Conservation (phyloP, 1,140 invertebrate genomes). For the Zaprionus camerounensis region DNA sequence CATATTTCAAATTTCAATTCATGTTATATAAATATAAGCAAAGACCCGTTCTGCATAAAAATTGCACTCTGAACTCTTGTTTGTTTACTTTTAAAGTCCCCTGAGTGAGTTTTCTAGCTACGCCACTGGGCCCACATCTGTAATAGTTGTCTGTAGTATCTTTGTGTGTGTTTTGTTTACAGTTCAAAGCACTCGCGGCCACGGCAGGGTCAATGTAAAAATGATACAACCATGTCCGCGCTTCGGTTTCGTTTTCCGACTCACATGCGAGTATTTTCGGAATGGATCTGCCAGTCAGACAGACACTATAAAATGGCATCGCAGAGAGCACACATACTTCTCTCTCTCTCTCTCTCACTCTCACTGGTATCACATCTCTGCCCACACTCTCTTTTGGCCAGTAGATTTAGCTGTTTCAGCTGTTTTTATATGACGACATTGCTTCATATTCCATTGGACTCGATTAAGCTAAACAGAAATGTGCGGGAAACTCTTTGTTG, state of each 20-base stretch:
- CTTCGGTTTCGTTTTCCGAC: conserved; percentile 46
- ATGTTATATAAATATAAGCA: not conserved
- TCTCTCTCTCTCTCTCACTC: not conserved
- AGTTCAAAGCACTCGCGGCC: conserved; percentile 64
- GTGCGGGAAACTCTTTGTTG: conserved; percentile 24
- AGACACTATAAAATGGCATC: conserved; percentile 39
- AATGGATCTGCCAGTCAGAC: conserved; percentile 7
- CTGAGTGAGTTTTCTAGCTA: not conserved
- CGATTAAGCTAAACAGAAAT: conserved; percentile 11
- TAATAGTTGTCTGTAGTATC: not conserved
- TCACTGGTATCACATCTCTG: not conserved
- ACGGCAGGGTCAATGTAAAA: conserved; percentile 63
- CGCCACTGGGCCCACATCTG: not conserved
- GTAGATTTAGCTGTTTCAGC: conserved; percentile 37
- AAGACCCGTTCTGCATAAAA: too few relatives aligned
- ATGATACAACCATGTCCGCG: conserved; percentile 49
- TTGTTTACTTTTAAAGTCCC: not conserved
- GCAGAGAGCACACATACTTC: not conserved
- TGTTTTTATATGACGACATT: conserved; percentile 4
- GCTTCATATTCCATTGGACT: conserved; percentile 25
- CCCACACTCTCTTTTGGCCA: conserved; percentile 12
- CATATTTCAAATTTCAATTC: too few relatives aligned
- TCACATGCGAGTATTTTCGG: conserved; percentile 8
- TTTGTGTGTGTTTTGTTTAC: conserved; percentile 41
- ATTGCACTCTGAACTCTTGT: fast-evolving